A percentile compares a stretch with the other conserved stretches of the same genome.
Evolutionary conservation across 2,113 vertebrate genomes (phyloP).

Genomic region (Monarcha castaneiventris): DNA sequence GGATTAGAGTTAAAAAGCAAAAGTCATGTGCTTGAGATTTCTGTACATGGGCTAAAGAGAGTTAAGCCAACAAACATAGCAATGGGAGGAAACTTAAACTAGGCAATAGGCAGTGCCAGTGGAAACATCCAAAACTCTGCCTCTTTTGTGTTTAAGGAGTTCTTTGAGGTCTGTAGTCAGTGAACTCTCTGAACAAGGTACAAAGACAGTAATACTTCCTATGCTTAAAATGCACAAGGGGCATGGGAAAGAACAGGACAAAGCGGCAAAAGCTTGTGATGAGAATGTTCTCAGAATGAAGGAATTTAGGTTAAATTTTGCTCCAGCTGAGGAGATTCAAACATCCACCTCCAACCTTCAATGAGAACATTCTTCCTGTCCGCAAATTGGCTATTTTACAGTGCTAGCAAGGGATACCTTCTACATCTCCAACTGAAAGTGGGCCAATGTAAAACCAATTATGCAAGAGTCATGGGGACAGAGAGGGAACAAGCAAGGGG

Average conservation of each 20-base stretch:
- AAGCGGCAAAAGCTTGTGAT: slow-evolving; percentile 1
- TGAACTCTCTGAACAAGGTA: slow-evolving; percentile 4
- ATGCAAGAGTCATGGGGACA: slow-evolving; percentile 33
- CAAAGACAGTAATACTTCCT: background rate
- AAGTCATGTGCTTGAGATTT: background rate
- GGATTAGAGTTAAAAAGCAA: background rate
- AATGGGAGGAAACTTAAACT: background rate
- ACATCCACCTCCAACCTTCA: background rate
- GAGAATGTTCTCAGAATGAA: slow-evolving; percentile 23
- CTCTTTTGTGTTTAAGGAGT: background rate
- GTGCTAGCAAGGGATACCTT: background rate
- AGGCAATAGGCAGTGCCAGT: background rate
- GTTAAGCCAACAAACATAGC: background rate
- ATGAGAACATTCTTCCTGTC: background rate
- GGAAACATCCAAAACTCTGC: background rate
- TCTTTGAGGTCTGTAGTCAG: slow-evolving; percentile 16
- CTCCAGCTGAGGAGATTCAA: slow-evolving; percentile 47
- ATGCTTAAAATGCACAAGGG: slow-evolving; percentile 3
- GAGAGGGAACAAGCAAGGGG: background rate
- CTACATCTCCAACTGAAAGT: background rate
- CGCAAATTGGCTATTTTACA: slow-evolving; percentile 34
- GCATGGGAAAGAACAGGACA: background rate
- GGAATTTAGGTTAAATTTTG: slow-evolving; percentile 48
- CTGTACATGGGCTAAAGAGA: background rate
- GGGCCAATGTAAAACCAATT: slow-evolving; percentile 46